phyloP scores from a whole-genome alignment of 2,113 vertebrate genomes.

The Lates calcarifer region DNA sequence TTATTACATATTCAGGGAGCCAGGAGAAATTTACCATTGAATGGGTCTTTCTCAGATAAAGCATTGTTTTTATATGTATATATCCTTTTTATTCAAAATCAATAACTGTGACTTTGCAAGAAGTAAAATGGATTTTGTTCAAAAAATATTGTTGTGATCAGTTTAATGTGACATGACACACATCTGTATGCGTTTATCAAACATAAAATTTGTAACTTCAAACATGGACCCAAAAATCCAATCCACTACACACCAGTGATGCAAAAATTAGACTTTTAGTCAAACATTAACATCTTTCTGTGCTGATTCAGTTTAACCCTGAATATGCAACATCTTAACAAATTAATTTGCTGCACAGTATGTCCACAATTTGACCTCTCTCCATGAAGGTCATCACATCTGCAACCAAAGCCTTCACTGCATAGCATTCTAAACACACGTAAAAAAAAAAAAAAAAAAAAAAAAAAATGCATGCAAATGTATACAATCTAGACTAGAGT shows the following conservation, averaged over 20 bases:
- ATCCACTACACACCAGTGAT: background rate
- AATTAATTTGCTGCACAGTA: background rate
- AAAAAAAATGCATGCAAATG: background rate
- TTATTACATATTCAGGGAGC: constrained; percentile 11
- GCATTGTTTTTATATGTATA: background rate
- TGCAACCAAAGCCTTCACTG: background rate
- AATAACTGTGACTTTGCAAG: background rate
- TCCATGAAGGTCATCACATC: constrained; percentile 16
- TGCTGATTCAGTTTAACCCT: background rate
- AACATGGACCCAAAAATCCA: too few species aligned
- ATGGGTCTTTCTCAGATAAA: background rate
- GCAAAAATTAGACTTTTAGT: background rate
- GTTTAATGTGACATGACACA: too few species aligned
- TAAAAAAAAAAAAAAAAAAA: too few species aligned
- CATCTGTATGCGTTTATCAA: too few species aligned
- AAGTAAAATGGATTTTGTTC: background rate
- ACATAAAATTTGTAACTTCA: background rate
- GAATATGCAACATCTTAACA: background rate
- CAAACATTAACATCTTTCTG: background rate
- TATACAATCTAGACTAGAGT: background rate
- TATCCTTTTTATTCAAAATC: background rate
- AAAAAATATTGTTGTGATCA: background rate
- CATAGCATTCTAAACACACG: background rate
- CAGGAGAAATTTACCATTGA: background rate
- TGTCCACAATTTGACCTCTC: constrained; percentile 17